Percentiles rank a stretch among this genome's conserved stretches.
phyloP scores from a whole-genome alignment of 1,140 invertebrate genomes.

The Galendromus occidentalis region DNA sequence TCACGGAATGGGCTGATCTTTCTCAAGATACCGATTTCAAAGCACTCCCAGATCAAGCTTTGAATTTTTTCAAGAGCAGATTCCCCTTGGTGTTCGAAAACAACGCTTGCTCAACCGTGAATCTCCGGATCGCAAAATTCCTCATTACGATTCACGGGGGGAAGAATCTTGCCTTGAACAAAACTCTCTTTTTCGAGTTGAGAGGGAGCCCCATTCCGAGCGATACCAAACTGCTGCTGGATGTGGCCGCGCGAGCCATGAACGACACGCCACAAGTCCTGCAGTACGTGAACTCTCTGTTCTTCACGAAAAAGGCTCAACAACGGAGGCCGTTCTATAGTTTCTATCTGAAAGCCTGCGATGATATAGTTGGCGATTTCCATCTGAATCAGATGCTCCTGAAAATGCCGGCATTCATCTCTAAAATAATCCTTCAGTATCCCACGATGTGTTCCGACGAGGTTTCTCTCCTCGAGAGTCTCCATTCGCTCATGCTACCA shows the following conservation, averaged over 20 bases:
- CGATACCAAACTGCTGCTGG: neutral
- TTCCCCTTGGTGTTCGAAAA: neutral
- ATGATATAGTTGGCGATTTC: neutral
- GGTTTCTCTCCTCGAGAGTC: neutral
- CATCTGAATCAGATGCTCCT: neutral
- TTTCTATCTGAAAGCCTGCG: neutral
- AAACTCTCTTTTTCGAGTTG: neutral
- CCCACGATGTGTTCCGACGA: neutral
- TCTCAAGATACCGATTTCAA: neutral
- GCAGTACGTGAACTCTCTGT: neutral
- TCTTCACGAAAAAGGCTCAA: neutral
- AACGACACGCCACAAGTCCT: neutral
- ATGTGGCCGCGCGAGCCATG: neutral
- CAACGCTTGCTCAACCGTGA: neutral
- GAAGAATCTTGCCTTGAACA: neutral
- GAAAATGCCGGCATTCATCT: neutral
- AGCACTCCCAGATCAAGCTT: neutral
- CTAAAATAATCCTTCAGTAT: neutral
- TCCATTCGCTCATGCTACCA: slow-evolving; percentile 6
- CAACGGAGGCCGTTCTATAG: neutral
- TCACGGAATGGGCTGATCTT: neutral
- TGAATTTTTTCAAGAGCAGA: neutral
- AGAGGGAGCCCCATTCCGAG: neutral
- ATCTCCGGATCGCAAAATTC: neutral
- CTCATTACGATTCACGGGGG: neutral